Evolutionary conservation across 2,888 invertebrate species (phyloP).

Genomic region (Nematopogon swammerdamellus): DNA sequence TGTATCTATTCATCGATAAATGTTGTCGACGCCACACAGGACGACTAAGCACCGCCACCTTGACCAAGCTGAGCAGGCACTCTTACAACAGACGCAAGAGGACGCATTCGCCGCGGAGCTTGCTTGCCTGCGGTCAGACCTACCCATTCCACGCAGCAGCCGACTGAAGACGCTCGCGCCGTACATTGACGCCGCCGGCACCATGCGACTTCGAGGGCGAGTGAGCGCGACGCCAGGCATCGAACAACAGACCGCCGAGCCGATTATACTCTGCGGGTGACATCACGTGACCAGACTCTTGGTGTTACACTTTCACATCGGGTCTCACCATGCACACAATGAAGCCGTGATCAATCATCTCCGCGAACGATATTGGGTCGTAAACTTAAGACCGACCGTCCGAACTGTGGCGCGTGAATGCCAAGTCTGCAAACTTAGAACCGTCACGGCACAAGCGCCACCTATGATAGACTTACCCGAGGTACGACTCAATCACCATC

Average conservation of each 20-base stretch:
- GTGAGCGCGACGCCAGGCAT: not conserved
- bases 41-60: not conserved
- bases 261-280: conserved; percentile 9
- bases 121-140: not conserved
- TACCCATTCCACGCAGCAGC: not conserved
- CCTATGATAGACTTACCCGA: conserved; percentile 6
- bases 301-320: conserved; percentile 4
- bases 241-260: not conserved
- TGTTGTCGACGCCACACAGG: not conserved
- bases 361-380: conserved; percentile 8
- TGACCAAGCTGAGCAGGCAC: not conserved
- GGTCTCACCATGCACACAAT: conserved; percentile 4
- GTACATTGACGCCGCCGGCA: not conserved
- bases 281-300: conserved; percentile 7
- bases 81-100: not conserved
- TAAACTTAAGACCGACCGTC: conserved; percentile 5
- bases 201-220: conserved; percentile 3
- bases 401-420: not conserved
- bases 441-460: conserved; percentile 2
- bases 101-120: not conserved
- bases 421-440: conserved; percentile 1
- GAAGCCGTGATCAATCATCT: conserved; percentile 10
- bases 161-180: not conserved
- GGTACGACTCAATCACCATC: conserved; percentile 2
- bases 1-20: not conserved